phyloP scores from a whole-genome alignment of 1,140 invertebrate genomes.

The Temnothorax longispinosus region DNA sequence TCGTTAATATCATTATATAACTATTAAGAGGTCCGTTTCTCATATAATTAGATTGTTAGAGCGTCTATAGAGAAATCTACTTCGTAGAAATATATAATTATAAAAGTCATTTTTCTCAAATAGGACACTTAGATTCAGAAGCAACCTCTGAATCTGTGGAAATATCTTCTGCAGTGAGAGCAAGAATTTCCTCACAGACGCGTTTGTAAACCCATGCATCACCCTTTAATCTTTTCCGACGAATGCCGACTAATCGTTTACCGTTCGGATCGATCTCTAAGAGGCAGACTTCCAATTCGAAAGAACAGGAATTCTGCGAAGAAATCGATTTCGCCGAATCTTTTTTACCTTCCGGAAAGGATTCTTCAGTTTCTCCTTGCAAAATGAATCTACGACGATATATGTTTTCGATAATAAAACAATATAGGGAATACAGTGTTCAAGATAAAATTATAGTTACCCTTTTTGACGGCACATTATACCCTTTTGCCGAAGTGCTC shows the following conservation, averaged over 20 bases:
- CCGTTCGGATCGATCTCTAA: conserved; percentile 80
- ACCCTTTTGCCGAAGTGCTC: conserved; percentile 89
- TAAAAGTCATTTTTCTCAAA: conserved; percentile 62
- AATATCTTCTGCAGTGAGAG: conserved; percentile 85
- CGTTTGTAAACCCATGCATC: conserved; percentile 95
- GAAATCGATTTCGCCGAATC: conserved; percentile 73
- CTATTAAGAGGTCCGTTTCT: conserved; percentile 11
- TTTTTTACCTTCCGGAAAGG: conserved; percentile 64
- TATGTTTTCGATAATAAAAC: conserved; percentile 18
- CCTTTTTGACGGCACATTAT: conserved; percentile 90
- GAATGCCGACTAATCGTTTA: conserved; percentile 88
- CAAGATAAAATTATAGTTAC: conserved; percentile 82
- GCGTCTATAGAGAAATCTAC: background rate
- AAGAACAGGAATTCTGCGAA: conserved; percentile 87
- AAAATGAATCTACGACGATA: conserved; percentile 87
- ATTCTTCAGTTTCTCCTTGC: conserved; percentile 87
- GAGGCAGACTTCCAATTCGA: conserved; percentile 93
- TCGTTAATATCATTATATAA: background rate
- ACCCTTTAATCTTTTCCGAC: conserved; percentile 92
- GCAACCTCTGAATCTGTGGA: conserved; percentile 65
- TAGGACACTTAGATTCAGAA: conserved; percentile 80
- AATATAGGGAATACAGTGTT: background rate
- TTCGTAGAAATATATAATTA: background rate
- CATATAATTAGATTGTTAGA: background rate
- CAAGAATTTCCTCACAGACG: conserved; percentile 93